These are phyloP conservation scores for Arenaria interpres DNA, from an alignment of 2,113 vertebrate species.

Conservation along the genomic window DNA sequence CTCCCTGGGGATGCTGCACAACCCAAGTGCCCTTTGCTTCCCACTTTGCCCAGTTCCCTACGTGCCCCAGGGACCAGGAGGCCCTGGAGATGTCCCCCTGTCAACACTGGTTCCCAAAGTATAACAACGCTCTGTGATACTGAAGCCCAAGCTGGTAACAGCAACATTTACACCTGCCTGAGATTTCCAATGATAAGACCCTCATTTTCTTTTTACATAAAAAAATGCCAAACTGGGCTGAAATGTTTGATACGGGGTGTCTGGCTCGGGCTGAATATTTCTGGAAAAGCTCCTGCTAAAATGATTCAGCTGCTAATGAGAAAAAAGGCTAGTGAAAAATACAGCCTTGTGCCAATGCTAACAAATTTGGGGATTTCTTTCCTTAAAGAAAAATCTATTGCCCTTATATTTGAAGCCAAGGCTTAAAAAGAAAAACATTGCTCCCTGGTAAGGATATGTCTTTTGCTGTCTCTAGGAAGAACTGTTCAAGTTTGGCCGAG, in stretches of 20 bases:
- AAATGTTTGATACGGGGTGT: not conserved
- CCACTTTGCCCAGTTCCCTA: not conserved
- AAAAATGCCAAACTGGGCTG: not conserved
- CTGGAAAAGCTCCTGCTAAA: conserved; percentile 11
- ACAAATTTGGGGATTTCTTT: conserved; percentile 41
- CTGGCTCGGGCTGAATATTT: conserved; percentile 2
- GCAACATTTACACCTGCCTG: not conserved
- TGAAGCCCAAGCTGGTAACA: not conserved
- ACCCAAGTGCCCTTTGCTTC: not conserved
- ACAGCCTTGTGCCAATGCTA: not conserved
- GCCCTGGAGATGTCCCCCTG: not conserved
- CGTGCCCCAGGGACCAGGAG: not conserved
- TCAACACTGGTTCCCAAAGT: not conserved
- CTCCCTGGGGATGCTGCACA: not conserved
- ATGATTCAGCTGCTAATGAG: conserved; percentile 40
- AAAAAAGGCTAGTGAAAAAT: conserved; percentile 7
- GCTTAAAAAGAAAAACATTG: not conserved
- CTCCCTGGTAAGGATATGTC: not conserved
- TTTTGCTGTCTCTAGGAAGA: not conserved
- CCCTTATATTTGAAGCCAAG: not conserved
- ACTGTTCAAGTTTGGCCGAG: not conserved
- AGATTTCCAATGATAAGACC: not conserved
- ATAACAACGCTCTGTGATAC: not conserved
- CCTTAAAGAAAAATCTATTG: conserved; percentile 26
- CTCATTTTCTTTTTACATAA: not conserved